phyloP scores from a whole-genome alignment of 2,113 vertebrate species.

The Leiothrix lutea region DNA sequence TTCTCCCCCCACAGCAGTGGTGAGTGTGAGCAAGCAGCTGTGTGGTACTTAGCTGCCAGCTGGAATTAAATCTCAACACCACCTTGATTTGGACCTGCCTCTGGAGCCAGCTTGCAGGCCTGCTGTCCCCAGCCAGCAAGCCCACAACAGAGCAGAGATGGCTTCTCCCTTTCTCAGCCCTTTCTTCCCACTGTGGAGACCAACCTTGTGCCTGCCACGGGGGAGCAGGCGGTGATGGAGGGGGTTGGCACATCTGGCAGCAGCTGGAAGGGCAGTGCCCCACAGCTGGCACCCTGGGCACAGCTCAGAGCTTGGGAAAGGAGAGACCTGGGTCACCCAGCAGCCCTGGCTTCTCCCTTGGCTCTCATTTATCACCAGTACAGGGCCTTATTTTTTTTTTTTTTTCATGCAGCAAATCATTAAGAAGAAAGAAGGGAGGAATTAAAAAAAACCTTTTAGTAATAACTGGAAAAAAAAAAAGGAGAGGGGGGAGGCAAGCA shows the following conservation, averaged over 20 bases:
- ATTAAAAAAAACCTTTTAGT: not conserved
- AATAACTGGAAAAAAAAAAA: not conserved
- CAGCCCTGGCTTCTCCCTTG: not conserved
- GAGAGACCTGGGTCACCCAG: not conserved
- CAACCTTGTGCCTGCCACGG: rapidly evolving
- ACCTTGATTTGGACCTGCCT: not conserved
- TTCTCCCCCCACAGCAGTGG: not conserved
- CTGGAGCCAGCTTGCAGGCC: not conserved
- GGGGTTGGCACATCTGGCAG: not conserved
- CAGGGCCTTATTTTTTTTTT: not conserved
- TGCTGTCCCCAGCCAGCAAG: not conserved
- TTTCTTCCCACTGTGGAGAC: not conserved
- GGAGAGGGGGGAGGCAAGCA: not conserved
- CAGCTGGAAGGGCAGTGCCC: not conserved
- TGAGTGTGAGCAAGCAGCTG: not conserved
- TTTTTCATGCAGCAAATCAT: not conserved
- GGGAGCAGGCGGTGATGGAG: not conserved
- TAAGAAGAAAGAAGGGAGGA: not conserved
- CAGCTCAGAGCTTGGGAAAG: conserved; percentile 12
- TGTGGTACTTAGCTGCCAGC: not conserved
- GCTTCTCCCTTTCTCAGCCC: not conserved
- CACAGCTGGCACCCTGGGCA: not conserved
- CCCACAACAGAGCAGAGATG: not conserved
- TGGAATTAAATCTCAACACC: not conserved
- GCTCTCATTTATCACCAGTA: conserved; percentile 7